Percentiles rank a stretch among this genome's conserved stretches.
phyloP scores from a whole-genome alignment of 2,888 invertebrate genomes.

The Megamerina dolium region DNA sequence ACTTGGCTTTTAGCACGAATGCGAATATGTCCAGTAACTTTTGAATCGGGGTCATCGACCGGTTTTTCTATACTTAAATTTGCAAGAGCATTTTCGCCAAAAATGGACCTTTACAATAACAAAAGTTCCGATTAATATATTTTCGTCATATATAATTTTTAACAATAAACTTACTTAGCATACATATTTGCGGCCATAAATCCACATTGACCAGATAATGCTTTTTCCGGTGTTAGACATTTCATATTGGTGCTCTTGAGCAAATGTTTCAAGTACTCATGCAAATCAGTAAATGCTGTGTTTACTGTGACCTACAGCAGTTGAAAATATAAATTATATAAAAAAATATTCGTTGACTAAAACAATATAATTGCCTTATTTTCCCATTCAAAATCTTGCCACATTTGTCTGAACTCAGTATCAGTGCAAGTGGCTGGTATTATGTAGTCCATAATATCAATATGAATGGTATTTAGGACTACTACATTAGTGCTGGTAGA shows the following conservation, averaged over 20 bases:
- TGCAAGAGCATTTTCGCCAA: slow-evolving; percentile 97
- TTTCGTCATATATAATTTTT: not conserved
- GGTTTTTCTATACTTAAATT: slow-evolving; percentile 98
- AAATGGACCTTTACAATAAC: slow-evolving; percentile 67
- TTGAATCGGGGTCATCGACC: slow-evolving; percentile 75
- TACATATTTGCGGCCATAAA: slow-evolving; percentile 99
- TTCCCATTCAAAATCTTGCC: slow-evolving; percentile 99
- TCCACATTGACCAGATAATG: slow-evolving; percentile 93
- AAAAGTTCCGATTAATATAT: not conserved
- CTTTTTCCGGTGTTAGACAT: slow-evolving; percentile 95
- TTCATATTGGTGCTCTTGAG: slow-evolving; percentile 97
- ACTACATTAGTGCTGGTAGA: slow-evolving; percentile 76
- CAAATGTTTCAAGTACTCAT: slow-evolving; percentile 88
- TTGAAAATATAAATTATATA: not conserved
- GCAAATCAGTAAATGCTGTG: slow-evolving; percentile 85
- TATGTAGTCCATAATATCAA: slow-evolving; percentile 99
- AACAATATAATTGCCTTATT: slow-evolving; percentile 67
- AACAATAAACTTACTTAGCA: slow-evolving; percentile 58
- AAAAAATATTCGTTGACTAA: not conserved
- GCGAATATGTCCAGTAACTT: slow-evolving; percentile 94
- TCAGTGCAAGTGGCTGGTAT: slow-evolving; percentile 92
- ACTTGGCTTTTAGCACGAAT: slow-evolving; percentile 98
- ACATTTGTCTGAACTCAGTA: slow-evolving; percentile 97
- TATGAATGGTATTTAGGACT: slow-evolving; percentile 97
- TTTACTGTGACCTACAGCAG: slow-evolving; percentile 63